A percentile compares a stretch with the other conserved stretches of the same genome.
Conservation (phyloP, 2,113 vertebrate genomes). For the Sapajus apella region DNA sequence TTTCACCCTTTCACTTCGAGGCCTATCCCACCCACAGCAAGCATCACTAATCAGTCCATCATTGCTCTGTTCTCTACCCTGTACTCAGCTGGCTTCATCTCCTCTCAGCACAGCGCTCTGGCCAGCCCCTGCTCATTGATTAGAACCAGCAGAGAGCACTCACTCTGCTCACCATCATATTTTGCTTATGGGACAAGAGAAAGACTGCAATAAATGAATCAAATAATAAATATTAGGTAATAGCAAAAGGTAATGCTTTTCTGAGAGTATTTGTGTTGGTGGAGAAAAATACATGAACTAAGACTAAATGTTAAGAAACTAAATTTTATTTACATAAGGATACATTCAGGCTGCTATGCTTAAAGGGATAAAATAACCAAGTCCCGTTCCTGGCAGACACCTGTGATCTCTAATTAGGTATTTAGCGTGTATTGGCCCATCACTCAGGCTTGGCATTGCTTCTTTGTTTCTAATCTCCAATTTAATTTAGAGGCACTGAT, state of each 20-base stretch:
- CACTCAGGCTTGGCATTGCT: neutral
- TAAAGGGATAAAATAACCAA: neutral
- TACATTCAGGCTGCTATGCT: neutral
- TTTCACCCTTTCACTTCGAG: neutral
- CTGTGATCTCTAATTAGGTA: constrained; percentile 22
- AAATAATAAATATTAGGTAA: neutral
- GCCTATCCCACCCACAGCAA: neutral
- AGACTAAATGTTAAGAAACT: constrained; percentile 28
- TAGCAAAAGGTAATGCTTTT: neutral
- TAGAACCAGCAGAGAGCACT: neutral
- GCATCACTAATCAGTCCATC: neutral
- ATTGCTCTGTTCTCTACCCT: neutral
- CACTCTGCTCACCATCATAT: neutral
- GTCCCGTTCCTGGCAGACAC: neutral
- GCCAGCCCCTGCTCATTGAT: neutral
- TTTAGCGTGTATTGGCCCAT: neutral
- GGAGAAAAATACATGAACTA: neutral
- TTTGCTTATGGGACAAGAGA: neutral
- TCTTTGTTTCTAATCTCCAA: constrained; percentile 26
- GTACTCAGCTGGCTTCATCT: neutral
- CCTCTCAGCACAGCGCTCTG: neutral
- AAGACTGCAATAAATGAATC: neutral
- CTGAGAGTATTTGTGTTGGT: neutral
- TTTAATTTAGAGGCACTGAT: constrained; percentile 57
- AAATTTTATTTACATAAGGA: constrained; percentile 29